phyloP scores from a whole-genome alignment of 1,140 invertebrate species.

The Caerostris darwini region DNA sequence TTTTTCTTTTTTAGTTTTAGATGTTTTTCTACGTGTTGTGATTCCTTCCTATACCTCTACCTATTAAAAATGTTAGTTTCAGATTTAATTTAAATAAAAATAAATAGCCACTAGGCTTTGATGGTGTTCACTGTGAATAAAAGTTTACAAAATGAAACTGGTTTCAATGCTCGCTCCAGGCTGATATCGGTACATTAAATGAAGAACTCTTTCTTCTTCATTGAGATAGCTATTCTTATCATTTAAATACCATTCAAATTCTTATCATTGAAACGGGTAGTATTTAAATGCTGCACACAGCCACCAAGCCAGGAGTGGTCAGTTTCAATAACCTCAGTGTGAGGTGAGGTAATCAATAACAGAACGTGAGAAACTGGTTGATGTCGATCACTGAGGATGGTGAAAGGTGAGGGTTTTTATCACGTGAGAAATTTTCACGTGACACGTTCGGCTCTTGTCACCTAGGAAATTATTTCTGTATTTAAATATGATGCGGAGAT shows the following conservation, averaged over 20 bases:
- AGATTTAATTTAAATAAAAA: slow-evolving; percentile 9
- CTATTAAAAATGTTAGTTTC: background rate
- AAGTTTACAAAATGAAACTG: background rate
- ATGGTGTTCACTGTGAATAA: background rate
- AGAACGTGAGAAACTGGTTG: slow-evolving; percentile 4
- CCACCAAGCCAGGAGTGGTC: background rate
- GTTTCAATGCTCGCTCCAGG: background rate
- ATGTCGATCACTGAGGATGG: background rate
- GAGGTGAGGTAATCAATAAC: background rate
- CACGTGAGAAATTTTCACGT: background rate
- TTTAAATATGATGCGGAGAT: background rate
- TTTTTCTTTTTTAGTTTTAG: background rate
- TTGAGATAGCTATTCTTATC: slow-evolving; percentile 14
- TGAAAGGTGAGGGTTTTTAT: background rate
- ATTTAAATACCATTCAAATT: slow-evolving; percentile 37
- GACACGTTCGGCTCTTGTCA: background rate
- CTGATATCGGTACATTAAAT: background rate
- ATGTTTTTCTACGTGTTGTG: background rate
- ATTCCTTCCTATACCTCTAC: background rate
- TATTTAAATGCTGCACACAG: slow-evolving; percentile 18
- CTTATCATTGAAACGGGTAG: slow-evolving; percentile 1
- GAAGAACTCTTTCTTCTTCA: background rate
- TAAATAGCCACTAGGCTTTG: background rate
- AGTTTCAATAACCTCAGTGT: slow-evolving; percentile 21
- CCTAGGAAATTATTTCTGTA: background rate